phyloP scores from a whole-genome alignment of 1,140 invertebrate genomes.

The Protaetia brevitarsis region DNA sequence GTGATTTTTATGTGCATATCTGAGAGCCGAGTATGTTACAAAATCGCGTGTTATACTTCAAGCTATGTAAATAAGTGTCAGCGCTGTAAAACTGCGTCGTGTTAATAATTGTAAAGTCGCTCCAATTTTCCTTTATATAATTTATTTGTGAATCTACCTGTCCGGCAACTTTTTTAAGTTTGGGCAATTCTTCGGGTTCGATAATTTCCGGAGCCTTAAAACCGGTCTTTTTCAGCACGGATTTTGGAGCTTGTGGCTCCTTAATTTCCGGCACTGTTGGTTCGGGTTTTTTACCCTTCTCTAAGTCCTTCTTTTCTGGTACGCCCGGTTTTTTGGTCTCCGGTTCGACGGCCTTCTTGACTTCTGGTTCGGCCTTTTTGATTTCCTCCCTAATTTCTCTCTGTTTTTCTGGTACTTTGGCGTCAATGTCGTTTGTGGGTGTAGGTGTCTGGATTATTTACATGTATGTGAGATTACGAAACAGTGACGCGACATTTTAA shows the following conservation, averaged over 20 bases:
- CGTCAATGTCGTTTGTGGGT: constrained; percentile 51
- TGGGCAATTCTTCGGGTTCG: constrained; percentile 31
- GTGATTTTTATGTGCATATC: not conserved
- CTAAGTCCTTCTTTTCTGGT: constrained; percentile 21
- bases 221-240: not conserved
- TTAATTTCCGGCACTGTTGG: constrained; percentile 28
- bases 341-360: constrained; percentile 34
- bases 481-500: not conserved
- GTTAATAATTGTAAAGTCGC: not conserved
- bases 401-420: constrained; percentile 46
- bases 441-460: constrained; percentile 45
- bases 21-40: not conserved
- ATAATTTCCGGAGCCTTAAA: constrained; percentile 36
- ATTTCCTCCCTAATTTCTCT: constrained; percentile 40
- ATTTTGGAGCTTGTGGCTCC: not conserved
- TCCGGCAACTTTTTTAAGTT: constrained; percentile 24
- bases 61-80: no score
- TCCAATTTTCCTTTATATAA: not conserved
- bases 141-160: not conserved
- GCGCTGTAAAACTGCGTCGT: no score
- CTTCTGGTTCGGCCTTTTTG: constrained; percentile 43
- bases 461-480: not conserved
- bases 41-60: no score
- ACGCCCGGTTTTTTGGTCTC: constrained; percentile 24
- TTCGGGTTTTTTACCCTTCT: not conserved